phyloP scores from a whole-genome alignment of 2,797 vertebrate species.

The Lacerta agilis region DNA sequence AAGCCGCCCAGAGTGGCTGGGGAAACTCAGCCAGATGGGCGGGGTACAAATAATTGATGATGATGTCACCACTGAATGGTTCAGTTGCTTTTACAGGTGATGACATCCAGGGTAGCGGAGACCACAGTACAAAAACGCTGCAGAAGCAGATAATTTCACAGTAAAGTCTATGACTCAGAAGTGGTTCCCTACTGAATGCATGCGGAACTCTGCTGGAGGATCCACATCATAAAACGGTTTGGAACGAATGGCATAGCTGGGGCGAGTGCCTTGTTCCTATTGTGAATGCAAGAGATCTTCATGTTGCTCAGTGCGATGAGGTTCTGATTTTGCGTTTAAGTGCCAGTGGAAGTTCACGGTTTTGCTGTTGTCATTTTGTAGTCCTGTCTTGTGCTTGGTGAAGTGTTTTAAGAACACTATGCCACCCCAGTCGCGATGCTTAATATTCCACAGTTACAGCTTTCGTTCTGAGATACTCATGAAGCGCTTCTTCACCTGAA shows the following conservation, averaged over 20 bases:
- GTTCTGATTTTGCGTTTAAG: conserved; percentile 26
- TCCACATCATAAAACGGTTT: neutral
- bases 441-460: conserved; percentile 96
- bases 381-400: neutral
- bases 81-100: neutral
- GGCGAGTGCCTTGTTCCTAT: neutral
- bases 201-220: neutral
- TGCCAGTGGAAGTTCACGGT: neutral
- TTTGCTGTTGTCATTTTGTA: neutral
- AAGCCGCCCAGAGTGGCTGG: no score
- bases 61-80: neutral
- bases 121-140: neutral
- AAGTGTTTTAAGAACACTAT: conserved; percentile 16
- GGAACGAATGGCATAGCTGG: neutral
- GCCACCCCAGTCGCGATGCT: neutral
- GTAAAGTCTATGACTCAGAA: neutral
- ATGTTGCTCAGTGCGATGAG: conserved; percentile 10
- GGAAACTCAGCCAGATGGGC: no score
- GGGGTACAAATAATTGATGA: no score
- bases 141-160: neutral
- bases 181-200: neutral
- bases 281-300: conserved; percentile 28
- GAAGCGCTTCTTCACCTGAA: conserved; percentile 93
- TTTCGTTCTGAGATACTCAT: conserved; percentile 97
- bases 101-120: neutral